Percentiles rank a stretch among this genome's conserved stretches.
phyloP scores from a whole-genome alignment of 2,797 vertebrate species.

The Characodon lateralis region DNA sequence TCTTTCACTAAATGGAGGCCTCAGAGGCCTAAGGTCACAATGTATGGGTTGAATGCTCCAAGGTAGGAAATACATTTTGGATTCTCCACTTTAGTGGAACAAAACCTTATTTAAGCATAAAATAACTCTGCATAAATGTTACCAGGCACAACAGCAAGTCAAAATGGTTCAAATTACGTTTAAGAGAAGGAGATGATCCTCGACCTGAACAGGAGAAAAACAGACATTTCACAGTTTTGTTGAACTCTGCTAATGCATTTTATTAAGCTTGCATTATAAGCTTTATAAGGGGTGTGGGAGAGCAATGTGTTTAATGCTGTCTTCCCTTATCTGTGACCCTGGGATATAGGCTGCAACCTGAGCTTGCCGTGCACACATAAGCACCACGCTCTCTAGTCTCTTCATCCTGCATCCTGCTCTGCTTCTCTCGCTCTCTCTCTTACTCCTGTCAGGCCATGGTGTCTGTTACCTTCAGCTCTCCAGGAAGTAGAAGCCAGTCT shows the following conservation, averaged over 20 bases:
- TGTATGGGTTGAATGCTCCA: background rate
- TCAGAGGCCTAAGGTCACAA: background rate
- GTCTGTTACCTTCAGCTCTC: constrained; percentile 69
- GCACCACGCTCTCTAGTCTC: constrained; percentile 52
- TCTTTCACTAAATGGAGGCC: too few species aligned
- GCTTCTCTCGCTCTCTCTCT: constrained; percentile 4
- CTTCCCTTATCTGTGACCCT: constrained; percentile 52
- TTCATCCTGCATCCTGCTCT: constrained; percentile 42
- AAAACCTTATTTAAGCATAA: background rate
- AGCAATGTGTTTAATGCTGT: constrained; percentile 17
- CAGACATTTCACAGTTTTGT: background rate
- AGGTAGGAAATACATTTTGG: background rate
- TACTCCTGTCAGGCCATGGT: constrained; percentile 49
- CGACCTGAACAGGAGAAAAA: background rate
- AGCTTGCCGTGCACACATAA: constrained; percentile 60
- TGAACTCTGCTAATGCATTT: background rate
- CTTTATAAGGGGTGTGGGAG: too few species aligned
- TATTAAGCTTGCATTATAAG: background rate
- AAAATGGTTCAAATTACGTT: background rate
- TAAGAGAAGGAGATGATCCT: background rate
- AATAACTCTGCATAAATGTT: background rate
- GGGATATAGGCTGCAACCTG: constrained; percentile 60
- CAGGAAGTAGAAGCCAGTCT: constrained; percentile 65
- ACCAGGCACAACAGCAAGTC: background rate
- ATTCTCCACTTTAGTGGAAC: background rate